Percentiles rank a stretch among this genome's conserved stretches.
phyloP scores from a whole-genome alignment of 2,113 vertebrate genomes.

The Phylloscopus whistleri region DNA sequence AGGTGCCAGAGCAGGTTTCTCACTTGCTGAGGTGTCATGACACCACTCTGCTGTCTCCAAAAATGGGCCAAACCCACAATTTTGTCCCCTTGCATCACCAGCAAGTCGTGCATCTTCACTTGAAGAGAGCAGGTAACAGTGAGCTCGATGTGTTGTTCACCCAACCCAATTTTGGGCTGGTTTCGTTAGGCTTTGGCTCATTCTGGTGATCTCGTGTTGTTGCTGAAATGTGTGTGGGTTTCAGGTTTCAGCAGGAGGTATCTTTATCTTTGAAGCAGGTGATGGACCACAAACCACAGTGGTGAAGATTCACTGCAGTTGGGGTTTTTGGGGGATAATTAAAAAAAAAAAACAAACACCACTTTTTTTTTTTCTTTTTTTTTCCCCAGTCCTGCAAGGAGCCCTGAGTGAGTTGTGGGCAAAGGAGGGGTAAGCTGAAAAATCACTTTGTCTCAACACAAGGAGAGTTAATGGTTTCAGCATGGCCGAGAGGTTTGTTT shows the following conservation, averaged over 20 bases:
- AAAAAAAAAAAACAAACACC: background rate
- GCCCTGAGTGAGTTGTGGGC: background rate
- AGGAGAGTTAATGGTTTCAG: background rate
- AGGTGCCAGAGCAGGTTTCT: background rate
- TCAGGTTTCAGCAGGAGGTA: background rate
- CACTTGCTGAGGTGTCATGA: background rate
- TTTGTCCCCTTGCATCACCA: background rate
- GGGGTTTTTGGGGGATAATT: background rate
- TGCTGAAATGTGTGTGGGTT: background rate
- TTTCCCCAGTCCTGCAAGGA: background rate
- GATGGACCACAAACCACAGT: background rate
- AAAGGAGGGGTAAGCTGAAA: background rate
- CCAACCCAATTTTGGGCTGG: background rate
- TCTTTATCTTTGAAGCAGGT: background rate
- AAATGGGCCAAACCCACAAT: background rate
- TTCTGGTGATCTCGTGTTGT: background rate
- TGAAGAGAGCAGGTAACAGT: background rate
- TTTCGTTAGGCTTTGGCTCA: background rate
- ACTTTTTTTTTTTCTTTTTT: too few species aligned
- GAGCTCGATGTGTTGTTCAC: accelerated
- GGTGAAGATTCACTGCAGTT: background rate
- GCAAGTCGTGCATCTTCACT: background rate
- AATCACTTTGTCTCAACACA: background rate
- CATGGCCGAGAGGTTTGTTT: background rate
- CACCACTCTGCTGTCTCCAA: accelerated